Conservation (phyloP, 2,797 vertebrate species). For the Eleutherodactylus coqui region DNA sequence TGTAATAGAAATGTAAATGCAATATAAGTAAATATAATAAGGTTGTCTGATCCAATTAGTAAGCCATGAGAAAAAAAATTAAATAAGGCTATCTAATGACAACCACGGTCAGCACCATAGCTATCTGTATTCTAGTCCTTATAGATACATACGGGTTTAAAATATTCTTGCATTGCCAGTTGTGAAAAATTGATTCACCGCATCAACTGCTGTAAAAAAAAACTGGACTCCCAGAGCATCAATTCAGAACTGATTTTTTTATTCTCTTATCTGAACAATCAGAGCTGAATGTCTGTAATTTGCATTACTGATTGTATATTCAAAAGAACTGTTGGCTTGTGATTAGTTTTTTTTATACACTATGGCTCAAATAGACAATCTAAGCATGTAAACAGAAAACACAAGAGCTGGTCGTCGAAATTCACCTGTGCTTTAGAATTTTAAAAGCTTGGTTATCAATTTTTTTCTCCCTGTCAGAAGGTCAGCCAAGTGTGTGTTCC, state of each 20-base stretch:
- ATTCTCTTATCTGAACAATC: not conserved
- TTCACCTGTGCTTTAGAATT: conserved; percentile 27
- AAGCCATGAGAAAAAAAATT: too few relatives aligned
- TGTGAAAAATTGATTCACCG: not conserved
- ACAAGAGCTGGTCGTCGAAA: not conserved
- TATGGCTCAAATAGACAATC: not conserved
- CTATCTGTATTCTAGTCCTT: too few relatives aligned
- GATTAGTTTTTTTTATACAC: not conserved
- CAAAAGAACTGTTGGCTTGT: not conserved
- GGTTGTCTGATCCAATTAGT: too few relatives aligned
- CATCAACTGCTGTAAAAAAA: not conserved
- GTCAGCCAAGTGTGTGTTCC: conserved; percentile 53
- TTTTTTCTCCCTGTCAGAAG: conserved; percentile 41
- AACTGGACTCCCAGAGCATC: not conserved
- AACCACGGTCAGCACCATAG: too few relatives aligned
- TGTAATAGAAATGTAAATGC: too few relatives aligned
- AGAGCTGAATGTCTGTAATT: not conserved
- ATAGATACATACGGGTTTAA: not conserved
- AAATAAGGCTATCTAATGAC: too few relatives aligned
- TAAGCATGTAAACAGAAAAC: conserved; percentile 1
- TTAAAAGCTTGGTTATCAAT: conserved; percentile 28
- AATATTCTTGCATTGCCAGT: not conserved
- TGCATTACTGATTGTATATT: not conserved
- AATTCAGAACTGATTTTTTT: not conserved
- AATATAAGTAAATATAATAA: too few relatives aligned